Evolutionary conservation across 1,140 invertebrate species (phyloP).

Genomic region (Procambarus virginalis): DNA sequence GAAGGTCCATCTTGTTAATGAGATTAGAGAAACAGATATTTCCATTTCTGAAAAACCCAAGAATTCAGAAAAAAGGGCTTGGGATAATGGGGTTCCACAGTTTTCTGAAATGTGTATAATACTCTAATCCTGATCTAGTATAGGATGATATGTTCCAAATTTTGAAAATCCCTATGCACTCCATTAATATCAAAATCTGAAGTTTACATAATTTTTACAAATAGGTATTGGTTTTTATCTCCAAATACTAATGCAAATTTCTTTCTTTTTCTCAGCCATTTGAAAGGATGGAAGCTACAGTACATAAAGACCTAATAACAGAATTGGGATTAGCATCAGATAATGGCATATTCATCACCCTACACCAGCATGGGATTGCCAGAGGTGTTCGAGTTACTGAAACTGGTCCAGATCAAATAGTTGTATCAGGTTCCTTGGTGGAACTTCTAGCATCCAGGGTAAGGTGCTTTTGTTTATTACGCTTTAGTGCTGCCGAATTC

Average conservation of each 20-base stretch:
- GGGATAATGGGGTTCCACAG: too few species aligned
- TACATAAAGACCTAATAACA: slow-evolving; percentile 31
- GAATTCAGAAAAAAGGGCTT: too few species aligned
- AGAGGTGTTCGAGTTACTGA: slow-evolving; percentile 41
- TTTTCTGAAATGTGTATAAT: too few species aligned
- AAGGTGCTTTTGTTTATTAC: not conserved
- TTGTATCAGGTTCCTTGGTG: slow-evolving; percentile 35
- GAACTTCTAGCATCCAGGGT: slow-evolving; percentile 56
- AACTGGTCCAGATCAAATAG: slow-evolving; percentile 33
- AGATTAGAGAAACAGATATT: too few species aligned
- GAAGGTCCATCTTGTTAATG: too few species aligned
- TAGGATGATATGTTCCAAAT: too few species aligned
- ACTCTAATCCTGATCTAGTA: too few species aligned
- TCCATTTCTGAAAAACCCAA: too few species aligned
- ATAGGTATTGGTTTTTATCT: not conserved
- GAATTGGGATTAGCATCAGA: slow-evolving; percentile 37
- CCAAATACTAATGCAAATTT: not conserved
- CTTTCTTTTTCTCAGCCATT: slow-evolving; percentile 33
- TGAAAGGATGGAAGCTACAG: slow-evolving; percentile 46
- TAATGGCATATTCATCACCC: slow-evolving; percentile 40
- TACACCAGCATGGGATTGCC: slow-evolving; percentile 29
- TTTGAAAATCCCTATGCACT: too few species aligned
- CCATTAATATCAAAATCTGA: too few species aligned
- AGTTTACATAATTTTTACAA: too few species aligned
- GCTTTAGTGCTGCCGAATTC: not conserved